Base-by-base conservation (phyloP, 2,888 invertebrate genomes). In the Gastracanthus pulcherrimus region DNA sequence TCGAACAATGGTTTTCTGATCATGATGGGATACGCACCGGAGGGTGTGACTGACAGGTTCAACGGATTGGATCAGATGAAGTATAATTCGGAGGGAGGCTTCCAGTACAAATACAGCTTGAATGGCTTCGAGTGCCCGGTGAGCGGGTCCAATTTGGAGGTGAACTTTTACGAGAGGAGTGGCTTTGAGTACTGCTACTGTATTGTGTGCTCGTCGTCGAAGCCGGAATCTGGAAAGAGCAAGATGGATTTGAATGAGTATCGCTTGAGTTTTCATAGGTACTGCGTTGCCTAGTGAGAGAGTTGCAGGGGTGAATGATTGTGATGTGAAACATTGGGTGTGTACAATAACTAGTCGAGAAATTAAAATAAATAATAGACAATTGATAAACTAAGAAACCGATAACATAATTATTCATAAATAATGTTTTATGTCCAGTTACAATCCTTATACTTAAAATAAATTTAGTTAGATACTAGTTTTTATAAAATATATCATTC, bases 171-270 rank as follows among this genome's bases (percentile, higher is more conserved):
- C 13, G 55, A 38, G 19, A 58, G 16, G 41, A 38, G 9, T 7
- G 38, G 16, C 3, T 26, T 31, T 2, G 29, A 29, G n/a, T 38
- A 58, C 23, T 76, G 76, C 11, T 76, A 67, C 9, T 76, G 67
- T n/a, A 19, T 55, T 3, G 55, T 31, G 4, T 76, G 76, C 13
- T 19, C 51, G n/a, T 29, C 66, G 36, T 29, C 62, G 31, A 66
- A 5, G 23, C 19, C 66, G 0, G 16, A 26, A 4, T 1, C 9
- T 6, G 19, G 7, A 5, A 11, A 31, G 0, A 60, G 60, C 9
- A 1, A 23, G n/a, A 26, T 26, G 26, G 55, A 55, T 13, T 13
- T 55, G 11, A 51, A 55, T 19, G 36, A 51, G 3, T 34, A 55
- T 7, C 23, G 23, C 4, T 55, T 31, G 70, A 1, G 23, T 13